Percentiles rank a stretch among this genome's conserved stretches.
Conservation (phyloP, 2,797 vertebrate species). For the Kryptolebias ocellatus region DNA sequence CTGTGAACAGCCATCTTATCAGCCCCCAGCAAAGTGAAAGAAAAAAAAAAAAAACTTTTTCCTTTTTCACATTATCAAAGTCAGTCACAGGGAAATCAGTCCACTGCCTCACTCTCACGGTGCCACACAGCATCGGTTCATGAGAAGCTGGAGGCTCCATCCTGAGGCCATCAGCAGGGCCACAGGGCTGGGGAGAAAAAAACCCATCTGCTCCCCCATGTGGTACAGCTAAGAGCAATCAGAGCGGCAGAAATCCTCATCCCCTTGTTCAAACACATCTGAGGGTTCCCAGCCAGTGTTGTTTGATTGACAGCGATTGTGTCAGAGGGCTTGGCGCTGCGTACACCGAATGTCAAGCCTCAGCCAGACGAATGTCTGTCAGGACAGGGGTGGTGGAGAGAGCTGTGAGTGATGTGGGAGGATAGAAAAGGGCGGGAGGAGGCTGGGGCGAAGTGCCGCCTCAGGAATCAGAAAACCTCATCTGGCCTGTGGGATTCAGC, state of each 20-base stretch:
- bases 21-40: conserved; percentile 18
- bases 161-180: conserved; percentile 57
- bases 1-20: conserved; percentile 55
- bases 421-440: conserved; percentile 38
- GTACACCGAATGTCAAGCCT: conserved; percentile 73
- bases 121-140: conserved; percentile 11
- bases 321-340: conserved; percentile 66
- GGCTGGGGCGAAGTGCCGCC: conserved; percentile 50
- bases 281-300: conserved; percentile 60
- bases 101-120: conserved; percentile 25
- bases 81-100: conserved; percentile 52
- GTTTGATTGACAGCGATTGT: conserved; percentile 75
- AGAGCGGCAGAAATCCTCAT: conserved; percentile 60
- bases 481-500: conserved; percentile 57
- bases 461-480: conserved; percentile 63
- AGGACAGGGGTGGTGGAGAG: conserved; percentile 58
- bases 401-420: conserved; percentile 59
- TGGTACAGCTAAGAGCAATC: conserved; percentile 68
- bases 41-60: conserved; percentile 30
- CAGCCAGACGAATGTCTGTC: conserved; percentile 75
- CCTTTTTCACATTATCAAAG: conserved; percentile 62
- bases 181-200: conserved; percentile 36
- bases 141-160: conserved; percentile 57
- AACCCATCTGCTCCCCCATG: conserved; percentile 9
- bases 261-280: conserved; percentile 75